Percentiles rank a stretch among this genome's conserved stretches.
Evolutionary conservation across 2,797 vertebrate genomes (phyloP).

Genomic region (Eulemur mongoz): DNA sequence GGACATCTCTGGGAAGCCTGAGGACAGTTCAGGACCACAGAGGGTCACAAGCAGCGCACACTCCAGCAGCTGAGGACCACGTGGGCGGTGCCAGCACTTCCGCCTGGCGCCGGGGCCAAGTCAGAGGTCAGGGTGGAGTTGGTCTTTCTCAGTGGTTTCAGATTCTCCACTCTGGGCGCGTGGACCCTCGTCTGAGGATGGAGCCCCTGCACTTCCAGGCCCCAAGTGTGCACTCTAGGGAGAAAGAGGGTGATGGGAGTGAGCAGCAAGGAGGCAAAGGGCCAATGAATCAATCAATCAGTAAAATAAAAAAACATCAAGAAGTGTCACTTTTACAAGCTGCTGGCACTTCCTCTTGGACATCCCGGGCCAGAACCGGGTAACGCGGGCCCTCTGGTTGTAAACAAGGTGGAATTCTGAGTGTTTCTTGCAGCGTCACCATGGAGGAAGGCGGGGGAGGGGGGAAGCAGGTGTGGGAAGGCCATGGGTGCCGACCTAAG

Average conservation of each 20-base stretch:
- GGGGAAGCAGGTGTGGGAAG: neutral
- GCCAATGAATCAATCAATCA: too few species aligned
- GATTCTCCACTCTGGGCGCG: neutral
- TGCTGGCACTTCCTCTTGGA: neutral
- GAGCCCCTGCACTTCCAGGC: neutral
- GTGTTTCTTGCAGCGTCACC: neutral
- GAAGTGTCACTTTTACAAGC: neutral
- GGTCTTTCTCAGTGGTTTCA: rapidly evolving
- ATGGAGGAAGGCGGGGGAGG: neutral
- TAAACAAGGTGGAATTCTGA: too few species aligned
- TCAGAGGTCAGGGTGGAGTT: too few species aligned
- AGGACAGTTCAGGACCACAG: too few species aligned
- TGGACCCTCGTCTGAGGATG: neutral
- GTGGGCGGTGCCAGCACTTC: too few species aligned
- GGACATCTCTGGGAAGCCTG: too few species aligned
- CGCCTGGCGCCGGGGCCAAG: too few species aligned
- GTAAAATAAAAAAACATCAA: too few species aligned
- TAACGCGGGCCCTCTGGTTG: too few species aligned
- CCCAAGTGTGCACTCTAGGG: neutral
- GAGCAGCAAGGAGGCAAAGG: neutral
- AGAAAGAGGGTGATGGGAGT: neutral
- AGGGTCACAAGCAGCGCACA: neutral
- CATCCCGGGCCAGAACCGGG: neutral
- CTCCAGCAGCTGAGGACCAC: neutral
- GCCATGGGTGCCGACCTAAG: too few species aligned